A percentile compares a stretch with the other conserved stretches of the same genome.
phyloP scores from a whole-genome alignment of 2,797 vertebrate species.

The Euphonia xanthogaster region DNA sequence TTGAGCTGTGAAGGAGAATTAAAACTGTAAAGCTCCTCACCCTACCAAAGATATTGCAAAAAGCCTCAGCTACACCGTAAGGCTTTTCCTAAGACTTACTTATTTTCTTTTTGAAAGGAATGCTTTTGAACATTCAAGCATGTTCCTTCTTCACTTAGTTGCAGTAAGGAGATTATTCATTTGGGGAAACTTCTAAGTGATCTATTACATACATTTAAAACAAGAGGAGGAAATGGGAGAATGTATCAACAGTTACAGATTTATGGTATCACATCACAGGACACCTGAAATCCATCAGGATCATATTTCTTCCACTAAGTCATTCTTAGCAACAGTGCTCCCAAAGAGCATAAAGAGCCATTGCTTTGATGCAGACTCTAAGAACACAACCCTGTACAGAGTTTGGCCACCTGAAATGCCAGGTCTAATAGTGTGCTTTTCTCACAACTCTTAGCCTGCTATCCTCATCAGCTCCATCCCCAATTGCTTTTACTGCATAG shows the following conservation, averaged over 20 bases:
- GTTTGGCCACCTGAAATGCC: background rate
- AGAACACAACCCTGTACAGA: background rate
- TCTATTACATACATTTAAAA: background rate
- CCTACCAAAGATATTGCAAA: background rate
- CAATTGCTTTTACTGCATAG: background rate
- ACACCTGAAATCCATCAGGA: background rate
- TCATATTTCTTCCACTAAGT: background rate
- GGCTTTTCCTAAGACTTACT: background rate
- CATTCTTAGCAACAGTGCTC: background rate
- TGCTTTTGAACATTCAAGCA: background rate
- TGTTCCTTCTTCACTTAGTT: background rate
- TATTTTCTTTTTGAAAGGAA: background rate
- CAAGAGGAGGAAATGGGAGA: background rate
- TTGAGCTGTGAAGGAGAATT: fast-evolving
- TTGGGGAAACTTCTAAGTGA: background rate
- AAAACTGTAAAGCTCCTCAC: background rate
- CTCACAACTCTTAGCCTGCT: background rate
- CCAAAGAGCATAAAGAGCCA: background rate
- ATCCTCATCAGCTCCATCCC: background rate
- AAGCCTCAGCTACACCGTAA: background rate
- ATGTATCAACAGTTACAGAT: background rate
- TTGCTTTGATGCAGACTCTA: background rate
- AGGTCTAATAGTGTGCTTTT: background rate
- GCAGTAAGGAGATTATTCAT: background rate
- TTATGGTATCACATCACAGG: background rate